These are phyloP conservation scores for Caenorhabditis sp. DNA, from an alignment of 2,888 invertebrate species.

Conservation along the genomic window DNA sequence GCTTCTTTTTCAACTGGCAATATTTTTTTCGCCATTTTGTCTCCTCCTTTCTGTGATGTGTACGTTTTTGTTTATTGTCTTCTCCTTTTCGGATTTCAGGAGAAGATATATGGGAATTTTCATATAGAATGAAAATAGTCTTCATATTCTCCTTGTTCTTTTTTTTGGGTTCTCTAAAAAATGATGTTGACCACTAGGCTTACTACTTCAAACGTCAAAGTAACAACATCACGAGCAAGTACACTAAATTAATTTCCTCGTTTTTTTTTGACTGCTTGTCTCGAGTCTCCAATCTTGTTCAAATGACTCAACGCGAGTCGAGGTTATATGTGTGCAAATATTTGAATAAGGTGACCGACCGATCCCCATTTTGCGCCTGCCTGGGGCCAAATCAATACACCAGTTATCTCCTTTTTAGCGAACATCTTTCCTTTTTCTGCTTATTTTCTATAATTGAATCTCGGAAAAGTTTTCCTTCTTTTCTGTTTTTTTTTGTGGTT, in stretches of 20 bases:
- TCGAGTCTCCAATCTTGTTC: background rate
- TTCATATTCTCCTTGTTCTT: background rate
- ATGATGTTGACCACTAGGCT: background rate
- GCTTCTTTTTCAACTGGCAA: background rate
- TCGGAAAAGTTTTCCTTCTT: background rate
- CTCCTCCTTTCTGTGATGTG: background rate
- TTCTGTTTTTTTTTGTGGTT: no score
- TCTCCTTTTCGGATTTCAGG: background rate
- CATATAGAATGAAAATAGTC: background rate
- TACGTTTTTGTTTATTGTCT: background rate
- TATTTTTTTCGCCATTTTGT: background rate
- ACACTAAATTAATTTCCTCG: slow-evolving; percentile 1
- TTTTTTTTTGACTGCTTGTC: background rate
- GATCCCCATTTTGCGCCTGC: background rate
- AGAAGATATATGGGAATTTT: background rate
- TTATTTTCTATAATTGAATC: slow-evolving; percentile 1
- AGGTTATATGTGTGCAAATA: slow-evolving; percentile 21
- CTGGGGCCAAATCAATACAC: slow-evolving; percentile 4
- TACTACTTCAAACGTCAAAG: background rate
- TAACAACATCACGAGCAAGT: background rate
- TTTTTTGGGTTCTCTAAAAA: background rate
- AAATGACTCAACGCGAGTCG: slow-evolving; percentile 1
- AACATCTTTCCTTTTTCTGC: slow-evolving; percentile 2
- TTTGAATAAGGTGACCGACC: slow-evolving; percentile 36
- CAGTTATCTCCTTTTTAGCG: background rate